Conservation (phyloP, 2,113 vertebrate species). For the Thermophis baileyi region DNA sequence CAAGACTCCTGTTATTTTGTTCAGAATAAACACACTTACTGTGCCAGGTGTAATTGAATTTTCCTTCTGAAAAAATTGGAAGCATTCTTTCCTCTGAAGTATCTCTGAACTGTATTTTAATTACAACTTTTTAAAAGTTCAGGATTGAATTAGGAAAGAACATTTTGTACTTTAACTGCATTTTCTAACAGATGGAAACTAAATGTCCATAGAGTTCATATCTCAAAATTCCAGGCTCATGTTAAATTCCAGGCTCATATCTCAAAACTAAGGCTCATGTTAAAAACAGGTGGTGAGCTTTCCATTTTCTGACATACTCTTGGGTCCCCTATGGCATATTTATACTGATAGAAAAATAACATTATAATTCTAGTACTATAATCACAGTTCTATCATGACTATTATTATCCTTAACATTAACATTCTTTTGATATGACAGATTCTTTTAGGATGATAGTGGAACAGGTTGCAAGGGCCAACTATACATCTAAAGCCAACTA, state of each 20-base stretch:
- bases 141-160: neutral
- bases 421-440: neutral
- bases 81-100: neutral
- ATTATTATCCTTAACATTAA: neutral
- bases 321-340: neutral
- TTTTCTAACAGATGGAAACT: neutral
- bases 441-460: neutral
- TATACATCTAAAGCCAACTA: neutral
- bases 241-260: neutral
- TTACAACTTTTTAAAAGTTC: neutral
- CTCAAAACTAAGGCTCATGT: neutral
- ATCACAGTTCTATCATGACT: neutral
- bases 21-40: neutral
- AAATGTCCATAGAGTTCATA: neutral
- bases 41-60: neutral
- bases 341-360: neutral
- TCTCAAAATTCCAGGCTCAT: neutral
- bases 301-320: neutral
- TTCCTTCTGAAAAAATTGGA: neutral
- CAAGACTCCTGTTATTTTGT: neutral
- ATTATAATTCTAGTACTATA: neutral
- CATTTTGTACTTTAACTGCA: neutral
- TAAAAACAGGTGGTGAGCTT: neutral
- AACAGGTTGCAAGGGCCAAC: neutral
- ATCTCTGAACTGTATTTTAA: neutral